These are phyloP conservation scores for Periophthalmus magnuspinnatus DNA, from an alignment of 2,797 vertebrate species.

Conservation along the genomic window DNA sequence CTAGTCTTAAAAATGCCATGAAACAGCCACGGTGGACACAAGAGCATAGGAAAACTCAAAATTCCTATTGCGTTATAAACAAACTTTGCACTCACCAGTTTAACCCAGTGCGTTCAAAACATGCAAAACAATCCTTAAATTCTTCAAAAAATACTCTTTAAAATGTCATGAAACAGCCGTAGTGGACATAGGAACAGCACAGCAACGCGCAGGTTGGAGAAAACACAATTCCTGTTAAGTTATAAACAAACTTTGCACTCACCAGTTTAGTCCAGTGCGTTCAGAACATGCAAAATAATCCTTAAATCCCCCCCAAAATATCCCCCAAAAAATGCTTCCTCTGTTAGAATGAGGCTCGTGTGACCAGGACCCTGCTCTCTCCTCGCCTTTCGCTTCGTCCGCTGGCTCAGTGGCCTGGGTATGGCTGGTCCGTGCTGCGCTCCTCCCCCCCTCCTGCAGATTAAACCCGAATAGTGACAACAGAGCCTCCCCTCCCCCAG, in stretches of 20 bases:
- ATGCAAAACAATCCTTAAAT: conserved; percentile 25
- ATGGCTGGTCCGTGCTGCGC: not conserved
- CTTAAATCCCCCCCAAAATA: conserved; percentile 43
- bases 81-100: conserved; percentile 59
- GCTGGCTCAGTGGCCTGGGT: conserved; percentile 22
- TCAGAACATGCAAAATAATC: conserved; percentile 50
- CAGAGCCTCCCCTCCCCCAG: conserved; percentile 72
- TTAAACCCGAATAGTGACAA: conserved; percentile 63
- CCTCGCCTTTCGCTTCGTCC: conserved; percentile 18
- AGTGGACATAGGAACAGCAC: not conserved
- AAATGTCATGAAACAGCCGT: not conserved
- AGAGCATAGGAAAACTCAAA: too few species aligned
- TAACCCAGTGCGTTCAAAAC: conserved; percentile 42
- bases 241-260: conserved; percentile 37
- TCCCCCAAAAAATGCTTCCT: too few species aligned
- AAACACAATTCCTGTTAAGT: conserved; percentile 8
- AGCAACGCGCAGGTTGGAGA: not conserved
- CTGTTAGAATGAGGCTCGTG: not conserved
- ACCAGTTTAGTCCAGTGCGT: conserved; percentile 62
- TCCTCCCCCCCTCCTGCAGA: not conserved
- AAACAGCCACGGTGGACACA: too few species aligned
- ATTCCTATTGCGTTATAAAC: too few species aligned
- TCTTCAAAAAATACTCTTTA: conserved; percentile 7
- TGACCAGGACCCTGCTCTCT: not conserved
- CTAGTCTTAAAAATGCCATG: too few species aligned